Base-by-base conservation (phyloP, 1,140 invertebrate species). In the Anadara kagoshimensis region DNA sequence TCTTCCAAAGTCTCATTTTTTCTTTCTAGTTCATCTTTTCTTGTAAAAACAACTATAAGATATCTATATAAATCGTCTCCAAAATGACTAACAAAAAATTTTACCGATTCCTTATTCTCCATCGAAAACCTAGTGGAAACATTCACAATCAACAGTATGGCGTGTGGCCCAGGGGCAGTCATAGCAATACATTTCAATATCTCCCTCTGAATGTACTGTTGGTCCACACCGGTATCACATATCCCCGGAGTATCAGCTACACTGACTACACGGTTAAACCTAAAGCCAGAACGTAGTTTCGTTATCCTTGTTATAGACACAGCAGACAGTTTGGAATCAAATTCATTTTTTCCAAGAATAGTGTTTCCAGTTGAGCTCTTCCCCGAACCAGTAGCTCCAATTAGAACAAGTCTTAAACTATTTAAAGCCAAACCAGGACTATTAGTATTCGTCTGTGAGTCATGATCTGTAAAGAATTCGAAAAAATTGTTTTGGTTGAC, bases 21-120 rank as follows among this genome's bases (percentile, higher is more conserved):
- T n/a, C 29, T 41, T 8, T 69, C 56, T 5, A 69, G 26, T 24
- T 69, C 43, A 47, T 69, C 66, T 47, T 47, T 58, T 12, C 44
- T 29, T 10, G 56, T 58, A 59, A 59, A 69, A n/a, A 69, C 29
- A 12, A 59, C 26, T 14, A 69, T 69, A 12, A 69, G n/a, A 47
- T 45, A 47, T 24, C 47, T 59, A 22, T 58, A 59, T 1, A 69
- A 24, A 3, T 22, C 54, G 5, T 70, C 26, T 16, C 68, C 68
- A 53, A 70, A 70, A 12, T 22, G 7, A 1, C 41, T 53, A 20
- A 20, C 7, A 41, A 53, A 49, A 1, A 20, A 7, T 12, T 20
- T 5, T 3, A 70, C 47, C 1, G 68, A 12, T 14, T 51, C n/a
- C 12, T 36, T 14, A 5, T 68, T 54, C 44, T 68, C 66, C 10